Conservation (phyloP, 2,888 invertebrate genomes). For the Periphyllus acericola region DNA sequence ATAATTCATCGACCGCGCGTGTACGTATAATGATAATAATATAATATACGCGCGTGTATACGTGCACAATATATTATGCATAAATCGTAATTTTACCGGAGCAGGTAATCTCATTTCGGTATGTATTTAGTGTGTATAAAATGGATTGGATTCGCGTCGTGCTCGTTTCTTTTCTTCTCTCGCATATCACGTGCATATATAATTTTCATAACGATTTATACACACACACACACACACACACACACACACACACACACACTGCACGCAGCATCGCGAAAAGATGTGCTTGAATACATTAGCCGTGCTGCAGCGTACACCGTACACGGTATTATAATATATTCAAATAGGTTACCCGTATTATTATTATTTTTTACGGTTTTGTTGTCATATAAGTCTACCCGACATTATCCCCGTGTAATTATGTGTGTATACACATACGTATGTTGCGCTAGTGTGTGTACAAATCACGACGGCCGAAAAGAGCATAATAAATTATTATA, state of each 20-base stretch:
- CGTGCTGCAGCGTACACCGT: not conserved
- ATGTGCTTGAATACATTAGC: too few species aligned
- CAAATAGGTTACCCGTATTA: not conserved
- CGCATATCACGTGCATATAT: not conserved
- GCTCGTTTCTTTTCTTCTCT: not conserved
- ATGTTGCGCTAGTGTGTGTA: not conserved
- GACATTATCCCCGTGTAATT: not conserved
- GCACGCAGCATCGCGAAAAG: too few species aligned
- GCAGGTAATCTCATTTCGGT: not conserved
- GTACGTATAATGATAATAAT: not conserved
- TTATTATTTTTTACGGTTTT: conserved; percentile 1
- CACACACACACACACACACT: too few species aligned
- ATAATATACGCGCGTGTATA: not conserved
- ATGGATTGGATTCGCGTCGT: conserved; percentile 10
- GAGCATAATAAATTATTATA: not conserved
- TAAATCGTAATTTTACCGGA: not conserved
- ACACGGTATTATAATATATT: not conserved
- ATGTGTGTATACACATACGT: not conserved
- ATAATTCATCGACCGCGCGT: not conserved
- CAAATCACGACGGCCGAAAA: not conserved
- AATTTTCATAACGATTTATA: not conserved
- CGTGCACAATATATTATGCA: not conserved
- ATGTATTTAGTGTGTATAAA: not conserved
- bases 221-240: not conserved
- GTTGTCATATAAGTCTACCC: not conserved